Conservation (phyloP, 2,113 vertebrate genomes). For the Erythrolamprus reginae region DNA sequence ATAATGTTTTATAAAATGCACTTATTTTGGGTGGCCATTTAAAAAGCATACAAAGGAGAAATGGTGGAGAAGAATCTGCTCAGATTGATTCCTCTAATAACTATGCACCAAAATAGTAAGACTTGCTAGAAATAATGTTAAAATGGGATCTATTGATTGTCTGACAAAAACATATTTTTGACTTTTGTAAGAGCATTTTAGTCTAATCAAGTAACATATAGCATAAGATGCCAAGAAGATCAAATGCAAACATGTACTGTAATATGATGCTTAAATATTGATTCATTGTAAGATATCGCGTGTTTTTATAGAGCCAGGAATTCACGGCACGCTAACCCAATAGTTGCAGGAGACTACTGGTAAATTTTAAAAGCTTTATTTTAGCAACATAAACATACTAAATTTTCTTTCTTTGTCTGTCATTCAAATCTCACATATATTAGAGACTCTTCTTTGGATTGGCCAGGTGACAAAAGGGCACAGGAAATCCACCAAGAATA, state of each 20-base stretch:
- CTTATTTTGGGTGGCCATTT: not conserved
- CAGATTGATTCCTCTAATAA: not conserved
- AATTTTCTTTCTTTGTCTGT: not conserved
- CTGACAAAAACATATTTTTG: slow-evolving; percentile 42
- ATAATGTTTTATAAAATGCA: not conserved
- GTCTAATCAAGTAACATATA: slow-evolving; percentile 47
- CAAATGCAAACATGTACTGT: slow-evolving; percentile 41
- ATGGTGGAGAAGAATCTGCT: not conserved
- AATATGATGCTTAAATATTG: not conserved
- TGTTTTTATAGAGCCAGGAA: not conserved
- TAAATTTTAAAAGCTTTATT: not conserved
- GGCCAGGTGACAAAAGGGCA: not conserved
- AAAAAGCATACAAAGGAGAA: not conserved
- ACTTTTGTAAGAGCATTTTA: slow-evolving; percentile 38
- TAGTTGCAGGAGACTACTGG: not conserved
- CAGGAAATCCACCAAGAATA: not conserved
- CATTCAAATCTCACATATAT: not conserved
- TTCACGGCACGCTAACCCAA: not conserved
- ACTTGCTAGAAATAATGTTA: not conserved
- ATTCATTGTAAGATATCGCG: slow-evolving; percentile 18
- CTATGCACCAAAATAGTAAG: not conserved
- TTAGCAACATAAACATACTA: not conserved
- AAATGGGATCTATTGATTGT: slow-evolving; percentile 28
- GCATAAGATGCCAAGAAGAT: slow-evolving; percentile 4
- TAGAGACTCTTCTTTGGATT: not conserved